phyloP scores from a whole-genome alignment of 2,888 invertebrate species.

The Noctua janthe region DNA sequence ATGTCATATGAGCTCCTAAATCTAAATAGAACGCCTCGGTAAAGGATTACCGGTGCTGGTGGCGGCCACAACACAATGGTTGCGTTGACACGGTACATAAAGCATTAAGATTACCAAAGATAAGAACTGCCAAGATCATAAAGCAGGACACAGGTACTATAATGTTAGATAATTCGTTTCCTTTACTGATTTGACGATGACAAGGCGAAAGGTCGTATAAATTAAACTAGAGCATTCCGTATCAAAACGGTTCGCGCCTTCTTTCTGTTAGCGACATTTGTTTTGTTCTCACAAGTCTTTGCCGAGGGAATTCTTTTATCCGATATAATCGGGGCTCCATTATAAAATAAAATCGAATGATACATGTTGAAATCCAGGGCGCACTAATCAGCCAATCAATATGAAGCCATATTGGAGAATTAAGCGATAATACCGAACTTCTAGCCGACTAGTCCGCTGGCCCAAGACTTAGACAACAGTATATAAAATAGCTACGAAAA shows the following conservation, averaged over 20 bases:
- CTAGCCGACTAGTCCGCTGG: neutral
- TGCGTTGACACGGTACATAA: slow-evolving; percentile 18
- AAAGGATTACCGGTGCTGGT: neutral
- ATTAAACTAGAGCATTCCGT: neutral
- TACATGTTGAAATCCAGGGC: neutral
- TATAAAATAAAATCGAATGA: neutral
- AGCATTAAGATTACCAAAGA: slow-evolving; percentile 16
- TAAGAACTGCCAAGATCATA: neutral
- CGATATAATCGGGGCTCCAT: neutral
- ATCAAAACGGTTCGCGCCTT: neutral
- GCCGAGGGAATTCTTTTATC: neutral
- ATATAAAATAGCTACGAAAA: neutral
- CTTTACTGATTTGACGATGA: neutral
- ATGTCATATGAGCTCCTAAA: neutral
- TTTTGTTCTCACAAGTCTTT: neutral
- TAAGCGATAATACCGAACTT: neutral
- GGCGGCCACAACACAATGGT: slow-evolving; percentile 8
- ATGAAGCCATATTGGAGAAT: neutral
- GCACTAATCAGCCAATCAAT: neutral
- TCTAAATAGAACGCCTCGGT: neutral
- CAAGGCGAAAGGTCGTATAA: neutral
- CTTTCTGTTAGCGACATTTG: neutral
- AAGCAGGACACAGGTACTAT: neutral
- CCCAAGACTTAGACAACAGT: neutral
- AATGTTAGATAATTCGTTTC: neutral